These are phyloP conservation scores for Euplexia lucipara DNA, from an alignment of 2,888 invertebrate genomes.

Conservation along the genomic window DNA sequence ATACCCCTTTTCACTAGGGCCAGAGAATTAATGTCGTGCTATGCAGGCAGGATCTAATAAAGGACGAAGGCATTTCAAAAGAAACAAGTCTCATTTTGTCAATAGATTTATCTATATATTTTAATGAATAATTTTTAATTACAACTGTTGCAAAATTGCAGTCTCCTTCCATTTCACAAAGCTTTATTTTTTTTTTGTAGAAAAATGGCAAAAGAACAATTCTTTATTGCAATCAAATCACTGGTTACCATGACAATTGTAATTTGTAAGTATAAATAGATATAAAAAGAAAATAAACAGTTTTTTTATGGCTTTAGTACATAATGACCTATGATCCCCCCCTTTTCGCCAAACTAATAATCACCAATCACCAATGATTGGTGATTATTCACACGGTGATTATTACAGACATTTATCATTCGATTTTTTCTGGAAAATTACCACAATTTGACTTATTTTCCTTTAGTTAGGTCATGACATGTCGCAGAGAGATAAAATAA, in stretches of 20 bases:
- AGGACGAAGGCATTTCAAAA: conserved; percentile 38
- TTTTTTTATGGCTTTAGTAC: conserved; percentile 44
- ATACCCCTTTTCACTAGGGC: background rate
- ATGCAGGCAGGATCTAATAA: background rate
- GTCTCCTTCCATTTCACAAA: conserved; percentile 81
- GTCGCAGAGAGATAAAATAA: background rate
- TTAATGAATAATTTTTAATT: conserved; percentile 90
- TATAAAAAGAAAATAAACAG: conserved; percentile 40
- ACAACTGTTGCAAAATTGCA: conserved; percentile 87
- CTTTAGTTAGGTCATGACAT: background rate
- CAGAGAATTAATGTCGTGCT: too few species aligned
- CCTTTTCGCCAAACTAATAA: background rate
- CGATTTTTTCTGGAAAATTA: background rate
- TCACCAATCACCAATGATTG: too few species aligned
- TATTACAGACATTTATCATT: too few species aligned
- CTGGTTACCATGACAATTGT: conserved; percentile 63
- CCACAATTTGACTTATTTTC: background rate
- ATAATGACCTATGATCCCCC: conserved; percentile 17
- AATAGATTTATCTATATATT: conserved; percentile 91
- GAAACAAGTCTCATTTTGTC: conserved; percentile 83
- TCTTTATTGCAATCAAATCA: conserved; percentile 82
- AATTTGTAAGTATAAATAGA: conserved; percentile 46
- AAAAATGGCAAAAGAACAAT: conserved; percentile 83
- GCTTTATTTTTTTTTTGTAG: conserved; percentile 77
- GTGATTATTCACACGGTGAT: background rate